Evolutionary conservation across 2,888 invertebrate species (phyloP), one percentile per base, ranked within the genome.

Genomic region (Prosapia bicincta): DNA sequence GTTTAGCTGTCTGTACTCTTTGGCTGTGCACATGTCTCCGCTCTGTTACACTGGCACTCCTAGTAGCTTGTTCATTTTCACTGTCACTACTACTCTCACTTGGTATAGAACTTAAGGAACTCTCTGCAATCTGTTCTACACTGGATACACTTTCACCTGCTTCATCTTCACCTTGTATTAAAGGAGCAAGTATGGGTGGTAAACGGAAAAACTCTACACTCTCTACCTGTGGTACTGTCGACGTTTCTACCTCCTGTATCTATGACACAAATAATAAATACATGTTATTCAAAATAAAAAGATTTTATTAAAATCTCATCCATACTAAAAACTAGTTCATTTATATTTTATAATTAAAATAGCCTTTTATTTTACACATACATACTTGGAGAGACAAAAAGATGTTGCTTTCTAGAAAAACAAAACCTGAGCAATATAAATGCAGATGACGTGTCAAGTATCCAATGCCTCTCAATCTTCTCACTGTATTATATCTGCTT

Each of bases 101-200:
- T 0, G 79, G 79, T 28, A 85, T 79, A 3, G 86, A 86, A 80
- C 85, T 86, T 15, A 80, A 72, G 3, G 89, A 90, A 66, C 90
- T 91, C 84, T 93, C 92, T 26, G 91, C 86, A 79, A 92, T 88
- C 20, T 91, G 92, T 71, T 92, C 92, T 24, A 91, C 87, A 81
- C 92, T 92, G 0, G 92, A 92, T 65, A 90, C 87, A 81, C 92
- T 91, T 79, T 88, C 89, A n/a, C 77, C 73, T 25, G 66, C 77
- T n/a, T 54, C 66, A 38, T 43, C 74, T 3, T 69, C 74, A 25
- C 28, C 43, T 66, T 69, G 69, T n/a, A 74, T 69, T n/a, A 80
- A 77, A n/a, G 92, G 92, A 43, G 91, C 85, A 80, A 92, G 85
- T 82, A 93, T 92, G 2, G 93, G 93, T 9, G 93, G 92, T 67